These are phyloP conservation scores for Aphaenogaster rudis DNA, from an alignment of 1,140 invertebrate genomes.

Conservation along the genomic window DNA sequence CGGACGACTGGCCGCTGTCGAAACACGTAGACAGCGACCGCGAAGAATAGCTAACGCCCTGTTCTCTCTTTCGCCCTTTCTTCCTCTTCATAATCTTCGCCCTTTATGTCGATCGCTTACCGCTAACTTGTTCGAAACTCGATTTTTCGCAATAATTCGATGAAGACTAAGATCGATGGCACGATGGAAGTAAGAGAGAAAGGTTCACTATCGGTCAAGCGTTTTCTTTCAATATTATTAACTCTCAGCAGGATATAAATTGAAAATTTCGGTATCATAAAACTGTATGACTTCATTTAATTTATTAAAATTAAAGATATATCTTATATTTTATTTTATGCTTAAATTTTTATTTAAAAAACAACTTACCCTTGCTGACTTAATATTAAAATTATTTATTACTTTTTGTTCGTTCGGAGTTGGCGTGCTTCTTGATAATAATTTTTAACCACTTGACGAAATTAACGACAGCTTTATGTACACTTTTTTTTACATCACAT, in stretches of 20 bases:
- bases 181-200: not conserved
- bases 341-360: too few species aligned
- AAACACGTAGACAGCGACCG: constrained; percentile 36
- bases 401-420: too few species aligned
- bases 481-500: too few species aligned
- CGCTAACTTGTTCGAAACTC: constrained; percentile 49
- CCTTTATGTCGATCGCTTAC: constrained; percentile 34
- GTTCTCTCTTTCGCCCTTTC: not conserved
- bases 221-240: not conserved
- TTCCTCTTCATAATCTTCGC: constrained; percentile 22
- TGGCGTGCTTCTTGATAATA: too few species aligned
- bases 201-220: constrained; percentile 2
- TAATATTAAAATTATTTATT: too few species aligned
- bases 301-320: not conserved
- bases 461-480: too few species aligned
- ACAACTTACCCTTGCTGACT: too few species aligned
- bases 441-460: too few species aligned
- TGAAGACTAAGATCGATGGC: constrained; percentile 45
- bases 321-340: not conserved
- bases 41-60: constrained; percentile 39
- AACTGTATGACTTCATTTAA: not conserved
- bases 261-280: not conserved
- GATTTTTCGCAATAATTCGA: constrained; percentile 23
- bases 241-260: not conserved
- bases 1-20: constrained; percentile 35